Percentiles rank a stretch among this genome's conserved stretches.
These are phyloP conservation scores for Pedetes capensis DNA, from an alignment of 2,113 vertebrate species.

Conservation along the genomic window DNA sequence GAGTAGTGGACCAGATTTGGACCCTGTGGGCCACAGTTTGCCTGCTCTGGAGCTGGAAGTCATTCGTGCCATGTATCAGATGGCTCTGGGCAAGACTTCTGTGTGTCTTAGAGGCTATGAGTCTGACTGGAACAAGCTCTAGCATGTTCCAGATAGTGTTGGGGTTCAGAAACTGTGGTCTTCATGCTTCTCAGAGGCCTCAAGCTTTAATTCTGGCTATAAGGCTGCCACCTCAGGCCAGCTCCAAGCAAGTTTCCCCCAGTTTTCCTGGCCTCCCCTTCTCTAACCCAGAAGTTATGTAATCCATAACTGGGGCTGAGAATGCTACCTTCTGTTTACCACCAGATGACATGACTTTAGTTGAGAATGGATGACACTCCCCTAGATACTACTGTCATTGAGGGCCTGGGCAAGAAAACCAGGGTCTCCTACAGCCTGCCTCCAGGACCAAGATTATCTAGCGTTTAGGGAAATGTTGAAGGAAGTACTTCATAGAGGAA, in stretches of 20 bases:
- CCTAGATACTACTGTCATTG: background rate
- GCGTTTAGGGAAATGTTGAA: background rate
- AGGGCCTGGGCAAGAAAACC: rapidly evolving
- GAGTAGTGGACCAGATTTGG: rapidly evolving
- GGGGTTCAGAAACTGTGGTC: too few species aligned
- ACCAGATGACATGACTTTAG: background rate
- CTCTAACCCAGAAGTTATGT: background rate
- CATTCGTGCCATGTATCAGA: background rate
- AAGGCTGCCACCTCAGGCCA: background rate
- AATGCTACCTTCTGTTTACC: background rate
- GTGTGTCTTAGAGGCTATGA: background rate
- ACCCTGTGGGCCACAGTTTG: background rate
- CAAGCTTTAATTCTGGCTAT: background rate
- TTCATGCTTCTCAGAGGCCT: background rate
- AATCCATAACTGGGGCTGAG: background rate
- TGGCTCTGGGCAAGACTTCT: background rate
- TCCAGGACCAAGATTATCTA: background rate
- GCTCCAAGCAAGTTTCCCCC: background rate
- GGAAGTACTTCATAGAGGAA: background rate
- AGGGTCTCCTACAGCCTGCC: background rate
- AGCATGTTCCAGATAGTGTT: background rate
- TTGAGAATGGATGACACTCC: background rate
- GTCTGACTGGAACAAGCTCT: background rate
- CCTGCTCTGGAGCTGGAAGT: background rate
- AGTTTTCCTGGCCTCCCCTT: too few species aligned